Evolutionary conservation across 2,888 invertebrate genomes (phyloP).

Genomic region (Sceliomorpha sp.): DNA sequence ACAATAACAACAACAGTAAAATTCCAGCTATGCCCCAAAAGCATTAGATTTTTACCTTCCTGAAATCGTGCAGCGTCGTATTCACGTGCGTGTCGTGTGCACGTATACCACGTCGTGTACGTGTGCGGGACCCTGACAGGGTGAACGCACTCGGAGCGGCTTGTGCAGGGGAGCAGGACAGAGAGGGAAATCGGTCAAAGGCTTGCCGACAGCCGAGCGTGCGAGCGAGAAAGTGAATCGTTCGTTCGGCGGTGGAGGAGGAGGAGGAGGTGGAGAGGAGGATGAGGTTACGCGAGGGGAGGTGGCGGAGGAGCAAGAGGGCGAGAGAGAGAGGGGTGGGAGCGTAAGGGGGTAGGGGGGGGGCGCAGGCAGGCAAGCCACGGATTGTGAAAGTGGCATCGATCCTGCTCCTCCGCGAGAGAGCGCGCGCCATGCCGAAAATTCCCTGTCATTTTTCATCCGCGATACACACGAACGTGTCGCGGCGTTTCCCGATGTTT

Average conservation of each 20-base stretch:
- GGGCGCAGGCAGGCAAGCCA: conserved; percentile 1
- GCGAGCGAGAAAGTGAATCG: conserved; percentile 17
- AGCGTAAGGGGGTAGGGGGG: not conserved
- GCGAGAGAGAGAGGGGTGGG: conserved; percentile 9
- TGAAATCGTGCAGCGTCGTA: conserved; percentile 9
- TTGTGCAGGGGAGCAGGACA: conserved; percentile 18
- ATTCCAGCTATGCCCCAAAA: too few species aligned
- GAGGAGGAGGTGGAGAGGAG: conserved; percentile 7
- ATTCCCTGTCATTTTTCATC: conserved; percentile 26
- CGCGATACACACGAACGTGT: conserved; percentile 4
- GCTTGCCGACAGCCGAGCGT: conserved; percentile 14
- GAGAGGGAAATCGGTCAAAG: conserved; percentile 30
- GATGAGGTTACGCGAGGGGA: conserved; percentile 5
- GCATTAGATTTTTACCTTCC: conserved; percentile 5
- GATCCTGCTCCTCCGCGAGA: conserved; percentile 13
- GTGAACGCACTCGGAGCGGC: conserved; percentile 30
- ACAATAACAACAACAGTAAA: too few species aligned
- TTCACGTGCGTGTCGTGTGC: conserved; percentile 9
- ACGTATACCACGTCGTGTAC: not conserved
- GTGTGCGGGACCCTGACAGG: conserved; percentile 7
- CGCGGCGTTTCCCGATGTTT: conserved; percentile 1
- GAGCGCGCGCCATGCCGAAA: conserved; percentile 12
- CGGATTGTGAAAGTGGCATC: conserved; percentile 27
- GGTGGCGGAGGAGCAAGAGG: conserved; percentile 2
- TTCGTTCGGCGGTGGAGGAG: not conserved